phyloP scores from a whole-genome alignment of 2,113 vertebrate genomes.

The Urocynchramus pylzowi region DNA sequence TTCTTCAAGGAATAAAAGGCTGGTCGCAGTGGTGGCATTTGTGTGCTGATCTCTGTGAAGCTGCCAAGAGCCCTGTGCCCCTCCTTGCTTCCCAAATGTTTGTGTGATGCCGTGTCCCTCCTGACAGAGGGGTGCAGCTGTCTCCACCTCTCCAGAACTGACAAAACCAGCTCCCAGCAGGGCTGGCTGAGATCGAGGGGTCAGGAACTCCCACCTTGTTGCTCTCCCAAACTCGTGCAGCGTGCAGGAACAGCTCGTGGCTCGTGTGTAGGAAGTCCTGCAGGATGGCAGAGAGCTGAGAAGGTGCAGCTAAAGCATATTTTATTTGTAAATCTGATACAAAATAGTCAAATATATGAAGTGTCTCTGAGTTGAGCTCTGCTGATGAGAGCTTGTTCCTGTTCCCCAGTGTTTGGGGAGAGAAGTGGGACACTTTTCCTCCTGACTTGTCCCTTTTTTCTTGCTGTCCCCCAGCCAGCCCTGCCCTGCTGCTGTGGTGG shows the following conservation, averaged over 20 bases:
- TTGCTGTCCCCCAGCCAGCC: background rate
- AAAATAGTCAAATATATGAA: background rate
- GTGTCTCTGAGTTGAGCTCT: background rate
- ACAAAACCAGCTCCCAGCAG: background rate
- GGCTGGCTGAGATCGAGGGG: background rate
- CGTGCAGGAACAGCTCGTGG: background rate
- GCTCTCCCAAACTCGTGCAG: background rate
- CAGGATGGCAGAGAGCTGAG: background rate
- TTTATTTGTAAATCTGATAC: background rate
- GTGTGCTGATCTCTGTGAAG: background rate
- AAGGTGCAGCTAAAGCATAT: background rate
- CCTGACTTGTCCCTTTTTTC: background rate
- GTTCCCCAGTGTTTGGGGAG: background rate
- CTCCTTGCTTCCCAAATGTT: background rate
- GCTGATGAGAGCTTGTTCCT: background rate
- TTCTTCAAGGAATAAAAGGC: slow-evolving; percentile 18
- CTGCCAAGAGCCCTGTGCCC: background rate
- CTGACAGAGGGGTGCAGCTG: background rate
- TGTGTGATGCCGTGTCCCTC: background rate
- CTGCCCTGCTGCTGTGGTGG: background rate
- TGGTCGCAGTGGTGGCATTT: background rate
- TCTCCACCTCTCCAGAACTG: background rate
- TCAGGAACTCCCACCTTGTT: background rate
- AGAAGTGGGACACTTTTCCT: background rate
- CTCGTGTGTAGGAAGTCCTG: background rate